A percentile compares a stretch with the other conserved stretches of the same genome.
Evolutionary conservation across 2,113 vertebrate genomes (phyloP).

Genomic region (Corythornis cristatus): DNA sequence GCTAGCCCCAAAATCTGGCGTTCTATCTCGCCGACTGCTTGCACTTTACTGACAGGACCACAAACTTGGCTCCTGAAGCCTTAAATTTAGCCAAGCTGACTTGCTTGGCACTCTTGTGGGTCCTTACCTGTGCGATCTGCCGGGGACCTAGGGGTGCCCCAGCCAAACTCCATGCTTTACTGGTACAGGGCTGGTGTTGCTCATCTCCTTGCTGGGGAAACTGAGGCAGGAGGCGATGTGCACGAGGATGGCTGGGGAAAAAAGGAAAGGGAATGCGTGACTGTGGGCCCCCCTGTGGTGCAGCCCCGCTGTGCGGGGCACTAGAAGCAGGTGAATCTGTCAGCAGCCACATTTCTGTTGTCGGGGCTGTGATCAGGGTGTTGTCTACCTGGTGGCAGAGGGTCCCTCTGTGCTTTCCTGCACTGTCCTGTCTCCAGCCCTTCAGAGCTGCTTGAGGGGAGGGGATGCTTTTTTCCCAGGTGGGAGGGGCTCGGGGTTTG

Average conservation of each 20-base stretch:
- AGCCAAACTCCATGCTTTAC: not conserved
- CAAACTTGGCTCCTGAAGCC: no score
- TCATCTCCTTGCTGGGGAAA: not conserved
- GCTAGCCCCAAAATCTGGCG: no score
- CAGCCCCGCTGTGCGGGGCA: rapidly evolving
- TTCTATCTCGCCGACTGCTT: no score
- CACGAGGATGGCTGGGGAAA: not conserved
- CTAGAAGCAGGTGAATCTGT: not conserved
- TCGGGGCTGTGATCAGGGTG: rapidly evolving
- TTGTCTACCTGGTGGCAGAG: not conserved
- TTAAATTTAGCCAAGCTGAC: no score
- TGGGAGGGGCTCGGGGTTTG: not conserved
- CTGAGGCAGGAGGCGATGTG: not conserved
- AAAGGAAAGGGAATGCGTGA: rapidly evolving
- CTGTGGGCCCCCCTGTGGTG: not conserved
- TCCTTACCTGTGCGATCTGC: rapidly evolving
- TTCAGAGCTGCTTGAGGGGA: not conserved
- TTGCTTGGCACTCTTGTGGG: rapidly evolving
- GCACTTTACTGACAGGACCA: no score
- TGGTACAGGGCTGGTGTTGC: rapidly evolving
- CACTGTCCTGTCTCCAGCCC: not conserved
- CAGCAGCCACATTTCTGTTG: not conserved
- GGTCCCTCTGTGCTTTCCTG: not conserved
- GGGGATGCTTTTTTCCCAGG: not conserved
- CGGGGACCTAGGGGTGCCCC: not conserved